Percentiles rank a stretch among this genome's conserved stretches.
These are phyloP conservation scores for Athetis lepigone DNA, from an alignment of 2,888 invertebrate genomes.

Conservation along the genomic window DNA sequence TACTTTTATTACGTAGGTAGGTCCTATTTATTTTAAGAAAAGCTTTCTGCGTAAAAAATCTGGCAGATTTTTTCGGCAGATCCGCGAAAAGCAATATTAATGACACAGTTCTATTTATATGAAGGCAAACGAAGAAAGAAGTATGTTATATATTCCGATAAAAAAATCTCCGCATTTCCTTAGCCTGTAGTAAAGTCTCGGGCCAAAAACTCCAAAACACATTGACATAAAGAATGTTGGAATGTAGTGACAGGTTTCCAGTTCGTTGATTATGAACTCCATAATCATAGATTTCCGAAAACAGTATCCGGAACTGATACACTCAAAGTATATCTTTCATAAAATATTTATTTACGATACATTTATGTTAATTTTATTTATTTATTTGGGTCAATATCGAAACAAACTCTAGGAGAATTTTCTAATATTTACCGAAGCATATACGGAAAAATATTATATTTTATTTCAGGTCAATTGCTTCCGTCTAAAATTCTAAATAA, in stretches of 20 bases:
- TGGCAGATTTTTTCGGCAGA: conserved; percentile 1
- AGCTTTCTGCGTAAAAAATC: neutral
- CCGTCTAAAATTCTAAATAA: no score
- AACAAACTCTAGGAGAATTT: neutral
- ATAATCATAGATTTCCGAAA: conserved; percentile 28
- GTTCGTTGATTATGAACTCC: conserved; percentile 42
- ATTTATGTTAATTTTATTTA: conserved; percentile 13
- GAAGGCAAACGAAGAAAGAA: neutral
- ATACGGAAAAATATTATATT: neutral
- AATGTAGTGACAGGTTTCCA: conserved; percentile 45
- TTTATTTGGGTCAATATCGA: conserved; percentile 3
- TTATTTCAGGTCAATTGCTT: neutral
- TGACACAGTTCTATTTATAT: neutral
- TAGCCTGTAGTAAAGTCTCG: neutral
- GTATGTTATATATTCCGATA: neutral
- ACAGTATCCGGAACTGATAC: conserved; percentile 31
- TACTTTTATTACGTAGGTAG: conserved; percentile 15
- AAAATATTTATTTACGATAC: conserved; percentile 21
- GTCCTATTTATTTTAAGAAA: conserved; percentile 24
- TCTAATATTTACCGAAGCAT: neutral
- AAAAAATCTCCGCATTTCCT: conserved; percentile 5
- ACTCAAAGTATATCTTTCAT: conserved; percentile 25
- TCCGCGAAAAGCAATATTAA: neutral
- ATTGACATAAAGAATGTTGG: conserved; percentile 31
- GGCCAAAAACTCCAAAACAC: conserved; percentile 17